These are phyloP conservation scores for Amphipyra berbera DNA, from an alignment of 2,888 invertebrate species.

Conservation along the genomic window DNA sequence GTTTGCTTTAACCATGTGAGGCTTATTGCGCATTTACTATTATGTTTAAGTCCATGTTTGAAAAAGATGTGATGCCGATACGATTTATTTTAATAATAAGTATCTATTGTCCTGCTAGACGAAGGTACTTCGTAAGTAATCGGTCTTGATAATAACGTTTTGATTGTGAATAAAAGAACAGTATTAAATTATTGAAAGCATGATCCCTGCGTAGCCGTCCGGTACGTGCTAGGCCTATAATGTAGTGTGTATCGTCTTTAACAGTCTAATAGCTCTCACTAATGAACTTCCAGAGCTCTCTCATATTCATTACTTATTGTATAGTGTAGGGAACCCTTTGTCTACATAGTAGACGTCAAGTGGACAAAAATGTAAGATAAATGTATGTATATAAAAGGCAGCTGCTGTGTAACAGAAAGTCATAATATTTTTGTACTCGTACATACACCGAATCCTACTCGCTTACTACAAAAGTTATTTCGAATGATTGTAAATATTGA, in stretches of 20 bases:
- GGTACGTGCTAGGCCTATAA: constrained; percentile 28
- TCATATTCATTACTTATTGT: constrained; percentile 52
- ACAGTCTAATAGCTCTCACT: constrained; percentile 50
- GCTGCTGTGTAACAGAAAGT: constrained; percentile 53
- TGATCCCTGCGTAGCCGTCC: constrained; percentile 35
- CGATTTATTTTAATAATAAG: constrained; percentile 70
- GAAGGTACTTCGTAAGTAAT: constrained; percentile 40
- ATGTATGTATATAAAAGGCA: constrained; percentile 42
- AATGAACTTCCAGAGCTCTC: constrained; percentile 62
- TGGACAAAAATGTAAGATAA: constrained; percentile 34
- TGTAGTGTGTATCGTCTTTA: constrained; percentile 40
- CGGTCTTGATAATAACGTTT: constrained; percentile 58
- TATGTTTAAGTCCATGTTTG: constrained; percentile 77
- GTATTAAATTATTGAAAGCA: constrained; percentile 70
- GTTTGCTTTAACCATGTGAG: constrained; percentile 80
- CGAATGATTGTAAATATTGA: constrained; percentile 59
- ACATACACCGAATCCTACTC: constrained; percentile 39
- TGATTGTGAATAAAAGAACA: constrained; percentile 64
- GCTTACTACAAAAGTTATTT: constrained; percentile 54
- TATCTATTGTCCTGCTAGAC: constrained; percentile 67
- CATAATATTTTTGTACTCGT: constrained; percentile 52
- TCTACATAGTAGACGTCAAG: constrained; percentile 55
- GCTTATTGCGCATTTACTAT: constrained; percentile 87
- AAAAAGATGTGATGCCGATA: constrained; percentile 68
- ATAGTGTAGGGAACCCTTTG: constrained; percentile 44